Base-by-base conservation (phyloP, 2,888 invertebrate species). In the Melinopterus prodromus region DNA sequence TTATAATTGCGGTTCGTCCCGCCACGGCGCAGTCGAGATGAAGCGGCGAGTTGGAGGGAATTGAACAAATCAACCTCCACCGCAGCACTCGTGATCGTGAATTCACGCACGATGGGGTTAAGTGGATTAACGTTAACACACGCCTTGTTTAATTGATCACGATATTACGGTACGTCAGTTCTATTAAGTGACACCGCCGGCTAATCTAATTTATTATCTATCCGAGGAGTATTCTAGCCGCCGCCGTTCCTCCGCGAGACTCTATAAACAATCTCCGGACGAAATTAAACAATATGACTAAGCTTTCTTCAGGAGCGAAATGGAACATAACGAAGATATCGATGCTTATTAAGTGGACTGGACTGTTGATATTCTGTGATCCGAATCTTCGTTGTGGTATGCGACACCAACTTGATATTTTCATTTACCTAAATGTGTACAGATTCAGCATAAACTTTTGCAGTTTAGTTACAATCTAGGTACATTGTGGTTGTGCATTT, bases 81-180 rank as follows among this genome's bases (percentile, higher is more conserved):
- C 53, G 53, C 53, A 53, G 53, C 53, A 53, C 53, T 83, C 82
- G 82, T 82, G 82, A 83, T 82, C 83, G 83, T 81, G 82, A 81
- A 82, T 82, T 82, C 83, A 82, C 82, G 83, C 83, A 83, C 83
- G 83, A 82, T 80, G 81, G 82, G 82, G 82, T 83, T 82, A 83
- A 83, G 82, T 82, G 80, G 82, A 83, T 83, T 83, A 82, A 83
- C 82, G 79, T 79, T 80, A 81, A 82, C 82, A 82, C 81, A 83
- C 81, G 82, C 81, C 80, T 80, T 77, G 78, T 70, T 77, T 82
- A 83, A 83, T 82, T 82, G 83, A 82, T 82, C 83, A 82, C 83
- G 83, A 83, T 83, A 81, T 83, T 76, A 80, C 80, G 79, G 81
- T 79, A 81, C 79, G 82, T 82, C 80, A 80, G 71, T 78, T 76